Percentiles rank a stretch among this genome's conserved stretches.
Conservation (phyloP, 2,888 invertebrate genomes). For the Oscheius sp. region DNA sequence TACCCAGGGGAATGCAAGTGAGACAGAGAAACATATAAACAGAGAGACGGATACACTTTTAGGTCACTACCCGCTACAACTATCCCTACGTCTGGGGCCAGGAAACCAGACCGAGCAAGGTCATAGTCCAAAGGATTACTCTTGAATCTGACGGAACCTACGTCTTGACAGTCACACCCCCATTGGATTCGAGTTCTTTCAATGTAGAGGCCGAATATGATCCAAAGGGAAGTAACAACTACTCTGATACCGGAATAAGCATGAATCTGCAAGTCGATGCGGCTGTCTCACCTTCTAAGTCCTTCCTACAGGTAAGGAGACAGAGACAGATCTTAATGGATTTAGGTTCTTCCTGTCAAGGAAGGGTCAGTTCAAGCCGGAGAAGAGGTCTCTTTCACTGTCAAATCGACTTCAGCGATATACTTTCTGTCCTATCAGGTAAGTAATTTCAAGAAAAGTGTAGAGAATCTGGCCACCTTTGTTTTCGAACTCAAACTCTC, state of each 20-base stretch:
- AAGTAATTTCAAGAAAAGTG: not conserved
- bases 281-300: constrained; percentile 66
- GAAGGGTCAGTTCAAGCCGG: constrained; percentile 68
- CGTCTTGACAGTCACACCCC: constrained; percentile 64
- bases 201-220: constrained; percentile 68
- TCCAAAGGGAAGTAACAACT: constrained; percentile 67
- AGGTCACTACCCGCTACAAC: constrained; percentile 69
- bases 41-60: constrained; percentile 8
- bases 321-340: not conserved
- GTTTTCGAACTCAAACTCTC: too few relatives aligned
- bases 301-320: constrained; percentile 60
- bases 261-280: constrained; percentile 68
- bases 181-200: constrained; percentile 66
- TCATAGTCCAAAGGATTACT: constrained; percentile 64
- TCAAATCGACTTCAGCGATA: constrained; percentile 67
- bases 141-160: constrained; percentile 72
- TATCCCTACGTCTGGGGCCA: constrained; percentile 65
- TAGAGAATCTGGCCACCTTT: too few relatives aligned
- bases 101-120: constrained; percentile 63
- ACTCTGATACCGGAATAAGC: constrained; percentile 64
- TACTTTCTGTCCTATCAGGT: constrained; percentile 68
- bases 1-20: constrained; percentile 64
- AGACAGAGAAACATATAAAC: not conserved
- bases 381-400: constrained; percentile 59
- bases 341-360: constrained; percentile 62